phyloP scores from a whole-genome alignment of 2,888 invertebrate genomes.

The Bellardia pandia region DNA sequence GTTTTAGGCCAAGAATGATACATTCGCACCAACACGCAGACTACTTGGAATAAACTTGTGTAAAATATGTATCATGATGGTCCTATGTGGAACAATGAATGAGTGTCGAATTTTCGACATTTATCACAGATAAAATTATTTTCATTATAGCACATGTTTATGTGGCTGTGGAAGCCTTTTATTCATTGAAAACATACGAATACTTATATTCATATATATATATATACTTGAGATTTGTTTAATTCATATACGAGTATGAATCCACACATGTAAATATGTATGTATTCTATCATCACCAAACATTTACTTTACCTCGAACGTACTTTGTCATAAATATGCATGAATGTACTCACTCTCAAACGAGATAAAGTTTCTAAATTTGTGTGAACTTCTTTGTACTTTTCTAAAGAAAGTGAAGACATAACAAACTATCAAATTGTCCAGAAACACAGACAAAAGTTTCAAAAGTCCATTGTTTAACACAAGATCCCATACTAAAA shows the following conservation, averaged over 20 bases:
- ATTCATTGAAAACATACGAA: neutral
- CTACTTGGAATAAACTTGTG: constrained; percentile 54
- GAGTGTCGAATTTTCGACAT: constrained; percentile 71
- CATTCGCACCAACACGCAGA: constrained; percentile 54
- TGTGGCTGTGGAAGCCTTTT: neutral
- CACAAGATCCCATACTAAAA: neutral
- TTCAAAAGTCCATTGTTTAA: constrained; percentile 42
- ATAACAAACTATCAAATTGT: constrained; percentile 65
- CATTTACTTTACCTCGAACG: neutral
- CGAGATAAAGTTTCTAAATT: constrained; percentile 7
- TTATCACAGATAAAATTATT: constrained; percentile 67
- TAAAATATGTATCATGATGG: constrained; percentile 65
- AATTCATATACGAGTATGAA: too few relatives aligned
- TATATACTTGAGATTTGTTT: neutral
- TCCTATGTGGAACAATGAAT: constrained; percentile 52
- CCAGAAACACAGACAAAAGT: constrained; percentile 62
- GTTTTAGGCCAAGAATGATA: constrained; percentile 43
- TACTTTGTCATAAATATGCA: neutral
- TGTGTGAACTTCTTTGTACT: constrained; percentile 36
- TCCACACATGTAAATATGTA: neutral
- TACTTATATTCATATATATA: too few relatives aligned
- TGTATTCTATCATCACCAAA: neutral
- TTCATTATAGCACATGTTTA: constrained; percentile 22
- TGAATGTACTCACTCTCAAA: neutral
- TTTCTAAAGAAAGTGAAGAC: constrained; percentile 41